These are phyloP conservation scores for Bryconaethiops microstoma DNA, from an alignment of 2,797 vertebrate species.

Conservation along the genomic window DNA sequence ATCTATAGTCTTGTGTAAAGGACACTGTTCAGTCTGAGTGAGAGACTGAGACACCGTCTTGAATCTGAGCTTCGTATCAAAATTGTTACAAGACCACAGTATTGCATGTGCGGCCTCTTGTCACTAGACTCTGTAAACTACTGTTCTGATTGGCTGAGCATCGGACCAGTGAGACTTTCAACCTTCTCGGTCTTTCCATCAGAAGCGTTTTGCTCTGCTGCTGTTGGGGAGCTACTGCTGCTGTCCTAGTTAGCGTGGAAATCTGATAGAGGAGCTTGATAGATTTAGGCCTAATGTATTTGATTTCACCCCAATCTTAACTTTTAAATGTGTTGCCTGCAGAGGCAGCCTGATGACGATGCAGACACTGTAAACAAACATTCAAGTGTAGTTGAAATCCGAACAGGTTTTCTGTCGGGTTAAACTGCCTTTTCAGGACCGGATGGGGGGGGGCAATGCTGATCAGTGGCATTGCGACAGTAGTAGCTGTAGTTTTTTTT, in stretches of 20 bases:
- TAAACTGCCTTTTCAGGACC: constrained; percentile 19
- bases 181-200: constrained; percentile 42
- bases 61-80: constrained; percentile 12
- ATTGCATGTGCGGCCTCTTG: constrained; percentile 70
- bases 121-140: constrained; percentile 67
- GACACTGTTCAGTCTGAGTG: background rate
- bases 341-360: constrained; percentile 19
- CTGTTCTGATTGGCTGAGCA: constrained; percentile 71
- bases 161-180: constrained; percentile 68
- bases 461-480: constrained; percentile 21
- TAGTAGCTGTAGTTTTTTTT: constrained; percentile 28
- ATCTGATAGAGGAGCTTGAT: constrained; percentile 26
- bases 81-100: constrained; percentile 35
- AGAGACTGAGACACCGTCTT: constrained; percentile 2
- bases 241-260: constrained; percentile 39
- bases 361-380: constrained; percentile 40
- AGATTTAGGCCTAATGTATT: constrained; percentile 32
- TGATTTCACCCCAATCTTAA: background rate
- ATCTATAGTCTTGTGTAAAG: background rate
- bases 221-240: constrained; percentile 42
- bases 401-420: background rate
- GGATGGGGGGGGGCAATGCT: too few species aligned
- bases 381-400: constrained; percentile 12
- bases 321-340: background rate
- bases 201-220: constrained; percentile 49